phyloP scores from a whole-genome alignment of 2,888 invertebrate genomes.

The Diarsia mendica region DNA sequence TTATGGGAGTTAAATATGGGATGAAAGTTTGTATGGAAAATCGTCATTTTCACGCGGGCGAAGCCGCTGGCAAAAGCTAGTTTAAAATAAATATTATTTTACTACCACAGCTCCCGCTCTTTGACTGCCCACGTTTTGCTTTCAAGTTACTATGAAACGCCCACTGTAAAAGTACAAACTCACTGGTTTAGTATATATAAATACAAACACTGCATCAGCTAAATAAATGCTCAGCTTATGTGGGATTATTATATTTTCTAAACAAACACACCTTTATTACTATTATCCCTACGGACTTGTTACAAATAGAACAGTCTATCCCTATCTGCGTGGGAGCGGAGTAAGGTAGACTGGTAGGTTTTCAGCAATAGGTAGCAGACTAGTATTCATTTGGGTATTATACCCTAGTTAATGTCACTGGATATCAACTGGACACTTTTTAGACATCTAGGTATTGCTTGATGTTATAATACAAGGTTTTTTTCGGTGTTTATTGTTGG shows the following conservation, averaged over 20 bases:
- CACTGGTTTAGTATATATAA: conserved; percentile 17
- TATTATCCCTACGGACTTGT: background rate
- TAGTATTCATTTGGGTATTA: conserved; percentile 12
- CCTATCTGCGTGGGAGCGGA: conserved; percentile 32
- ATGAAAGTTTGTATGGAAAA: no score
- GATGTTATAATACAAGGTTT: background rate
- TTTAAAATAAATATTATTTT: conserved; percentile 5
- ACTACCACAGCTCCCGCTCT: background rate
- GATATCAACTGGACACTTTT: background rate
- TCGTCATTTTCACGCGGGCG: no score
- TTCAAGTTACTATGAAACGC: conserved; percentile 7
- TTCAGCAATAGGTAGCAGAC: background rate
- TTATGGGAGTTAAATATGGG: no score
- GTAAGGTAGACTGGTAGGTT: conserved; percentile 11
- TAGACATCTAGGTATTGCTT: background rate
- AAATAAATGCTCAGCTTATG: conserved; percentile 1
- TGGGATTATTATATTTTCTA: conserved; percentile 14
- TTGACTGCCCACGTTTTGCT: conserved; percentile 6
- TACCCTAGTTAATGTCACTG: conserved; percentile 6
- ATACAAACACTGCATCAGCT: conserved; percentile 18
- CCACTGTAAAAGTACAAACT: conserved; percentile 3
- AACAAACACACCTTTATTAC: conserved; percentile 7
- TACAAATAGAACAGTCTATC: conserved; percentile 32
- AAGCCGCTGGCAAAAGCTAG: no score
- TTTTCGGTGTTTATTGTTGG: background rate